These are phyloP conservation scores for Vulpes vulpes DNA, from an alignment of 2,113 vertebrate genomes.

Conservation along the genomic window DNA sequence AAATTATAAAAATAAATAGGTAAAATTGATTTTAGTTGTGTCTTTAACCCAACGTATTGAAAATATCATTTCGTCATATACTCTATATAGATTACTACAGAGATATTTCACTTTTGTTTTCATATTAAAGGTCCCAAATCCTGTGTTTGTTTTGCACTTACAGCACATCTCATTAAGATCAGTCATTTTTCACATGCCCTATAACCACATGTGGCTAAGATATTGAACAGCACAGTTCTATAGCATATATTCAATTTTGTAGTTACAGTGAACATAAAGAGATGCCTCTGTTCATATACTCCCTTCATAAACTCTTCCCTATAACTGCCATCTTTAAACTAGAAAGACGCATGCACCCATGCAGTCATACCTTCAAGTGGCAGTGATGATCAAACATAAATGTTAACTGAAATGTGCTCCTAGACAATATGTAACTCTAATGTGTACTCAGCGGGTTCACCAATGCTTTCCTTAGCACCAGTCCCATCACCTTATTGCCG, in stretches of 20 bases:
- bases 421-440: neutral
- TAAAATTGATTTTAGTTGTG: conserved; percentile 27
- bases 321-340: neutral
- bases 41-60: neutral
- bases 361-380: neutral
- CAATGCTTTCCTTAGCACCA: neutral
- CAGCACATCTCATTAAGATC: neutral
- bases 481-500: neutral
- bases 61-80: conserved; percentile 17
- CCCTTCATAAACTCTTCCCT: neutral
- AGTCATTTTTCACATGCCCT: neutral
- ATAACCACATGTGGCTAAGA: neutral
- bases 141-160: neutral
- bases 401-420: neutral
- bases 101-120: neutral
- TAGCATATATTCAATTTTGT: neutral
- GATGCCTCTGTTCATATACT: neutral
- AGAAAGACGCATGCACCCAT: rapidly evolving
- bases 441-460: neutral
- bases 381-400: neutral
- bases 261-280: neutral
- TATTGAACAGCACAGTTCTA: neutral
- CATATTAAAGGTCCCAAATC: neutral
- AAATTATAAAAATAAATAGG: neutral
- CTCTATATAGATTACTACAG: neutral